Evolutionary conservation across 2,888 invertebrate species (phyloP), one percentile per base, ranked within the genome.

Genomic region (Drosophila mayaguana): DNA sequence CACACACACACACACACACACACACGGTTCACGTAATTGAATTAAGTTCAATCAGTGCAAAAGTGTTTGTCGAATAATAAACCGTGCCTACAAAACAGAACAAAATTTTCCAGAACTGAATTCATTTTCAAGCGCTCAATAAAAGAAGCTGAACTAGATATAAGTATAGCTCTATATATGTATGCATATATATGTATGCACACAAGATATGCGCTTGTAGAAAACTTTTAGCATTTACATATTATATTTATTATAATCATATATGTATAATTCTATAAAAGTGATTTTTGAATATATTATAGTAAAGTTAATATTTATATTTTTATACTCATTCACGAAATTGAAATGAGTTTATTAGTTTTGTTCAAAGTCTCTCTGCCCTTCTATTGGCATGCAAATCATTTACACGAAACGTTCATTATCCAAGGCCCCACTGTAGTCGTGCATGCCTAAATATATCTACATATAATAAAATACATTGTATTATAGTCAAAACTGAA

Each of bases 41-140:
- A 89, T 84, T 89, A 84, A 66, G 61, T 72, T 81, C 83, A 84
- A 84, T 89, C 88, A 84, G 84, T 48, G 84, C 42, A 25, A 77
- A 85, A 85, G 80, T 70, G 59, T 84, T 82, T 70, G 80, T 83
- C 81, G 71, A 88, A 87, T 85, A 81, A 83, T 80, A 64, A 76
- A 65, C 56, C 48, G 18, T 43, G 46, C 38, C 61, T 40, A 63
- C 46, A 63, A 76, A 48, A 28, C 7, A 9, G 12, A 28, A 36
- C n/a, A 18, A 45, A 45, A 22, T 1, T 16, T 61, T 72, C 56
- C 45, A 50, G 60, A 79, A 71, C 63, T 80, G 22, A 77, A 75
- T 79, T 71, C 11, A 75, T 48, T 66, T 63, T 63, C 54, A 66
- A 68, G 38, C 43, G 59, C 12, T 42, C 25, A 14, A 65, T 53